Conservation (phyloP, 2,113 vertebrate species). For the Clarias batrachus region DNA sequence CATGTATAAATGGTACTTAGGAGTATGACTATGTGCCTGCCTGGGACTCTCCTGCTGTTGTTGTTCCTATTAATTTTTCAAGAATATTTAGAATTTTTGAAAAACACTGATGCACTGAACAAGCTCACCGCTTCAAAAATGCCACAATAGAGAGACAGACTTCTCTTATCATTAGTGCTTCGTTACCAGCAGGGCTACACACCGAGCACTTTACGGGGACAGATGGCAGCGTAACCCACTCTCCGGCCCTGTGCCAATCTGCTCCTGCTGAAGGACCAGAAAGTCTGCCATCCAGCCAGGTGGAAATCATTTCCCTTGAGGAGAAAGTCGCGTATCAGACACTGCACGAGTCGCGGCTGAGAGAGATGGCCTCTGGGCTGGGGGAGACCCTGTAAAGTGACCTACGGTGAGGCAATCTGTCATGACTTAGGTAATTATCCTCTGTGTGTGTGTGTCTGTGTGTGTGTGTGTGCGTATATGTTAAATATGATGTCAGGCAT, state of each 20-base stretch:
- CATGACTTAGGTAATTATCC: constrained; percentile 58
- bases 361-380: constrained; percentile 32
- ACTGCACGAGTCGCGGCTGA: constrained; percentile 59
- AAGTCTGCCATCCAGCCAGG: constrained; percentile 86
- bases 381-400: constrained; percentile 50
- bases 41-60: not conserved
- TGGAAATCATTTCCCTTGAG: constrained; percentile 90
- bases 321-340: constrained; percentile 83
- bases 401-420: constrained; percentile 58
- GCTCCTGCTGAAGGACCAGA: constrained; percentile 76
- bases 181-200: constrained; percentile 49
- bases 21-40: not conserved
- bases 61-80: not conserved
- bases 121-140: not conserved
- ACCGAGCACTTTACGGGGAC: constrained; percentile 65
- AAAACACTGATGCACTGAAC: too few relatives aligned
- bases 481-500: constrained; percentile 27
- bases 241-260: constrained; percentile 84
- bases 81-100: not conserved
- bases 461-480: constrained; percentile 9
- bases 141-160: constrained; percentile 15
- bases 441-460: constrained; percentile 18
- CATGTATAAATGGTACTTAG: not conserved
- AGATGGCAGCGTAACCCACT: constrained; percentile 89
- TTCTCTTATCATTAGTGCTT: constrained; percentile 41